These are phyloP conservation scores for Pithys albifrons DNA, from an alignment of 2,113 vertebrate species.

Conservation along the genomic window DNA sequence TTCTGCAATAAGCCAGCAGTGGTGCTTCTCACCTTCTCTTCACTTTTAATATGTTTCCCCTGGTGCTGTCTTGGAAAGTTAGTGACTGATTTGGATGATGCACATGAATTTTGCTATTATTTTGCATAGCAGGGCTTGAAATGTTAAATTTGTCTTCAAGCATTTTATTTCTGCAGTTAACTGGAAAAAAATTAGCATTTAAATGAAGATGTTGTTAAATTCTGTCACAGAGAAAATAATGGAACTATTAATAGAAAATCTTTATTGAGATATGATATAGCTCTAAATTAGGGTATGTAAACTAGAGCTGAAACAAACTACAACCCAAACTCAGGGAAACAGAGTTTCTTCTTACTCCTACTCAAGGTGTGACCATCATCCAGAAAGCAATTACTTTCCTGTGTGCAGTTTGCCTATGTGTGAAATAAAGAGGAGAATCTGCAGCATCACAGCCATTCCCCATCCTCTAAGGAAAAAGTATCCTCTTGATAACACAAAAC, in stretches of 20 bases:
- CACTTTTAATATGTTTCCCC: neutral
- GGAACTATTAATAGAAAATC: conserved; percentile 41
- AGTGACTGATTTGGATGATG: neutral
- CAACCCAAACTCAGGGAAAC: neutral
- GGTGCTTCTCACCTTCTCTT: neutral
- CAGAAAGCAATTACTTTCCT: neutral
- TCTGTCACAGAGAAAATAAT: conserved; percentile 17
- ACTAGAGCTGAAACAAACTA: neutral
- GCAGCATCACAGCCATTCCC: neutral
- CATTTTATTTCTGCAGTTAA: conserved; percentile 25
- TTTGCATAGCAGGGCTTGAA: conserved; percentile 25
- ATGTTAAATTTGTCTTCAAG: conserved; percentile 39
- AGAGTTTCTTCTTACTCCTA: neutral
- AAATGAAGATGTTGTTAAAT: conserved; percentile 55
- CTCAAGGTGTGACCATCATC: neutral
- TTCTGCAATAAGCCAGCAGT: neutral
- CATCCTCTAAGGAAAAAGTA: neutral
- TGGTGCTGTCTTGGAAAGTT: neutral
- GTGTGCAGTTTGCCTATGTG: neutral
- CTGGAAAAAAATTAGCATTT: conserved; percentile 33
- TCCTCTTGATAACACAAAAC: neutral
- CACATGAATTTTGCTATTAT: neutral
- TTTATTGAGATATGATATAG: neutral
- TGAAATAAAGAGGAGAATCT: neutral
- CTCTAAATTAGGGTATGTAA: neutral